These are phyloP conservation scores for Leiothrix lutea DNA, from an alignment of 2,113 vertebrate species.

Conservation along the genomic window DNA sequence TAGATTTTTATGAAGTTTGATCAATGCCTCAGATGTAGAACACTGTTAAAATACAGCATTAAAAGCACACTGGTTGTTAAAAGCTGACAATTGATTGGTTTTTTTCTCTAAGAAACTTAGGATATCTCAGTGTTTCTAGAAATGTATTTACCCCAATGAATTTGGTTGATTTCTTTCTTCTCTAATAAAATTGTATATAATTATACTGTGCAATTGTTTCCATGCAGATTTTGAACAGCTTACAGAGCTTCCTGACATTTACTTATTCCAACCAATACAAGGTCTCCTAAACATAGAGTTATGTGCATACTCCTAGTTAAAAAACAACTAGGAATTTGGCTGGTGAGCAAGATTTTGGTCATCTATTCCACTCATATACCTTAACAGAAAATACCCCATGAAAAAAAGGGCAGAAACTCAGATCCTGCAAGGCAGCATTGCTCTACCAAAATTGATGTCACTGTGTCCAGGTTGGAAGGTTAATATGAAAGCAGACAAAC, in stretches of 20 bases:
- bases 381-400: background rate
- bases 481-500: background rate
- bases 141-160: background rate
- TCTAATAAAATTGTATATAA: background rate
- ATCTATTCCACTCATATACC: background rate
- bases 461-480: background rate
- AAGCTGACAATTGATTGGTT: background rate
- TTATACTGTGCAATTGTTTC: background rate
- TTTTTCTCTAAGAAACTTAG: background rate
- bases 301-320: background rate
- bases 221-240: background rate
- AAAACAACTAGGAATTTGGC: background rate
- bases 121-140: background rate
- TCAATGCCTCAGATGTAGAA: background rate
- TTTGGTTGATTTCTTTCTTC: background rate
- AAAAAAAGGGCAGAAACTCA: background rate
- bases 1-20: background rate
- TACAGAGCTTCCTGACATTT: background rate
- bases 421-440: background rate
- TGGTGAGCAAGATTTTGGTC: background rate
- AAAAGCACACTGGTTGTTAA: background rate
- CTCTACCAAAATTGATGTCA: background rate
- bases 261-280: background rate
- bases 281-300: background rate
- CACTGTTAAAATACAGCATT: background rate